Evolutionary conservation across 1,140 invertebrate genomes (phyloP), one percentile per base, ranked within the genome.

Genomic region (Bathynomus jamesi): DNA sequence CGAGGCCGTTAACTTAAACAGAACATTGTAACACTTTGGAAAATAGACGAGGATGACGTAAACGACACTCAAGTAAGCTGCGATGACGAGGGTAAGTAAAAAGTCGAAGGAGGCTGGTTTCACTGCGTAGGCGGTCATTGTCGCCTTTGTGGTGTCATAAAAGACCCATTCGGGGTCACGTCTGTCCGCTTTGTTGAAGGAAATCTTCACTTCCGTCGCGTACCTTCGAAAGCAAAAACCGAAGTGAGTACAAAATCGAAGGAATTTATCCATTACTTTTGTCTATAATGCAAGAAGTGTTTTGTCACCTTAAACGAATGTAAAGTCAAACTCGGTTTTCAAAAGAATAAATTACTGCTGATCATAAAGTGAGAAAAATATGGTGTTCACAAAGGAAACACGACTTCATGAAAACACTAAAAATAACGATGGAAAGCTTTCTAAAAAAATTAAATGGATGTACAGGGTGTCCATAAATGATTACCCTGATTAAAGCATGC

Each of bases 61-160:
- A 11, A 97, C 85, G 7, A 89, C 74, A 31, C 85, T 86, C 62
- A 98, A 85, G 81, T 98, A 99, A 8, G 87, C 83, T 40, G 88
- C 84, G 80, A 98, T 97, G 30, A 88, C 87, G 70, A 93, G 80
- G 8, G 94, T 96, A 2, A 98, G 85, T 76, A 98, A 90, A 46
- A 99, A 87, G 86, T 99, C 96, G 85, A 99, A 99, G 61, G 98
- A 88, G 28, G 96, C 95, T 76, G 96, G 96, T 81, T 98, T 99
- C 4, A 98, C 95, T 91, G 91, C 93, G 82, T 96, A 97, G 62
- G 95, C 89, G 82, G 92, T 91, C 76, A 97, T 86, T 32, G 83
- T 86, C 4, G 91, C 89, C 78, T 86, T 86, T 0, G 91, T 89
- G 64, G 89, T 87, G 78, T 92, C 89, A 82, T 96, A 97, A 78